Evolutionary conservation across 2,113 vertebrate genomes (phyloP).

Genomic region (Plecotus auritus): DNA sequence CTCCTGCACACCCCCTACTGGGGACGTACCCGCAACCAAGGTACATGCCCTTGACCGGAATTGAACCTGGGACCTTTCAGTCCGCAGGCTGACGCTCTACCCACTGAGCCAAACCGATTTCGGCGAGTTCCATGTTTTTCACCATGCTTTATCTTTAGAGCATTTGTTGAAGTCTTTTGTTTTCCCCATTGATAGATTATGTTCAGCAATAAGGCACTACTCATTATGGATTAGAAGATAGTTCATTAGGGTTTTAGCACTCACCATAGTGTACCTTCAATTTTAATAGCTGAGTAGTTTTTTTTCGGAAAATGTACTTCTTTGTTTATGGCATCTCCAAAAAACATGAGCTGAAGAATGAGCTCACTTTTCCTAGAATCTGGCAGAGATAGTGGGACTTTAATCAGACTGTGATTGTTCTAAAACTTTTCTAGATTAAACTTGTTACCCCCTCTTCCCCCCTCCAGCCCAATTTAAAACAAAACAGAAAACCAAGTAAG

Average conservation of each 20-base stretch:
- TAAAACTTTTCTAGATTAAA: background rate
- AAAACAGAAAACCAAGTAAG: background rate
- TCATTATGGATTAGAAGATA: background rate
- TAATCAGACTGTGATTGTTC: background rate
- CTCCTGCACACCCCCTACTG: no score
- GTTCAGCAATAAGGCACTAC: background rate
- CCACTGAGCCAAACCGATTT: no score
- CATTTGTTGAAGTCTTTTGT: background rate
- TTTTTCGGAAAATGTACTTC: background rate
- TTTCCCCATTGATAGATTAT: background rate
- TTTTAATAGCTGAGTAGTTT: background rate
- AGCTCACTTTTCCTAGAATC: background rate
- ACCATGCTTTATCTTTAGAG: background rate
- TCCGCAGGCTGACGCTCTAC: no score
- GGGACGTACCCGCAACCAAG: no score
- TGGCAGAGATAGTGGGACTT: background rate
- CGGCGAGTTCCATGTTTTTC: background rate
- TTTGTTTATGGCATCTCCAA: background rate
- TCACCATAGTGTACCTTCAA: background rate
- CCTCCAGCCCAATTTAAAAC: background rate
- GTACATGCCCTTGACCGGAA: no score
- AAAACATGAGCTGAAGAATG: background rate
- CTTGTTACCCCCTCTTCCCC: background rate
- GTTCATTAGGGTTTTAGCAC: background rate
- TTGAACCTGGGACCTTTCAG: no score